phyloP scores from a whole-genome alignment of 2,113 vertebrate species.

The Aldabrachelys gigantea region DNA sequence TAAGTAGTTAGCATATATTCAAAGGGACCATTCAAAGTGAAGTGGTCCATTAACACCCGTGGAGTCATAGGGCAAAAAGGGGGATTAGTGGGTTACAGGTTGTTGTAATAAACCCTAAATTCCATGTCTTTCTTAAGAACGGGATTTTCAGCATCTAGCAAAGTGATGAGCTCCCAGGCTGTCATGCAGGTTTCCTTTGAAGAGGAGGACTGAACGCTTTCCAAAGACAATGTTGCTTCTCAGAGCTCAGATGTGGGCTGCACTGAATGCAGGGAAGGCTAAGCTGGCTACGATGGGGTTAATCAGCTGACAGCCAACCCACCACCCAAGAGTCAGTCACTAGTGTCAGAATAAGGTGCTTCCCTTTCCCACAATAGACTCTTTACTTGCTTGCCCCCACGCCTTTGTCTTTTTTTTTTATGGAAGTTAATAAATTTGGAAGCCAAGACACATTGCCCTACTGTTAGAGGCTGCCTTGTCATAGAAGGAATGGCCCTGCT shows the following conservation, averaged over 20 bases:
- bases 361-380: conserved; percentile 2
- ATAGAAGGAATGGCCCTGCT: not conserved
- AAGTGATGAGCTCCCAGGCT: no score
- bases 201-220: not conserved
- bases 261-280: not conserved
- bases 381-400: conserved; percentile 15
- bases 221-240: not conserved
- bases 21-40: no score
- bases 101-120: not conserved
- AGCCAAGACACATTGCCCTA: not conserved
- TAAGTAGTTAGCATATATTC: no score
- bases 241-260: not conserved
- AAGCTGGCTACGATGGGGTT: not conserved
- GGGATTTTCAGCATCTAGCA: not conserved
- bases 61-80: no score
- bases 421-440: conserved; percentile 25
- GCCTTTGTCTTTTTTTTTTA: not conserved
- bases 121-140: not conserved
- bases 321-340: not conserved
- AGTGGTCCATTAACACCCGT: no score
- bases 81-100: no score
- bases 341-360: not conserved
- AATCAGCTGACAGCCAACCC: conserved; percentile 18
- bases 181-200: not conserved
- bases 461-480: not conserved